Evolutionary conservation across 2,113 vertebrate species (phyloP).

Genomic region (Halichoeres trimaculatus): DNA sequence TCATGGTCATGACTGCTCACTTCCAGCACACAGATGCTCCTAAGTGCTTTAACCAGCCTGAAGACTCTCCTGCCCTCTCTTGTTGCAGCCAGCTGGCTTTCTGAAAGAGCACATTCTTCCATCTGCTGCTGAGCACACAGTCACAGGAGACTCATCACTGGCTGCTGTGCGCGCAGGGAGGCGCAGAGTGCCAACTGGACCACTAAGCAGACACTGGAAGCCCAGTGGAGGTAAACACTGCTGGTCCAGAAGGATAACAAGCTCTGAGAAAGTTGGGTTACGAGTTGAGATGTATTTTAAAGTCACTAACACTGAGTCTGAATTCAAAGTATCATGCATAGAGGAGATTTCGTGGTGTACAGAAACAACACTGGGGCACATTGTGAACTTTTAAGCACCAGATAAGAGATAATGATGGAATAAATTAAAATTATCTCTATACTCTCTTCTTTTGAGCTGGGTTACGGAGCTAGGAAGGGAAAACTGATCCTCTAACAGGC

Average conservation of each 20-base stretch:
- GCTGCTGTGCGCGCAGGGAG: conserved; percentile 26
- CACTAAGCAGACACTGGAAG: too few species aligned
- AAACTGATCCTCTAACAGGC: not conserved
- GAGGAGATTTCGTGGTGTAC: too few species aligned
- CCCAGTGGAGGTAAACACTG: conserved; percentile 26
- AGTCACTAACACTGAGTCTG: too few species aligned
- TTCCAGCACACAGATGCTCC: not conserved
- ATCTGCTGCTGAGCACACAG: conserved; percentile 49
- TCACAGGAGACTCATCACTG: conserved; percentile 54
- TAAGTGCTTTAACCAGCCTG: conserved; percentile 5
- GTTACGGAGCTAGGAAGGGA: not conserved
- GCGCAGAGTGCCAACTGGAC: conserved; percentile 31
- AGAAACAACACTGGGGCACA: too few species aligned
- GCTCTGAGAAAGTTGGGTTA: not conserved
- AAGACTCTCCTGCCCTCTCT: conserved; percentile 42
- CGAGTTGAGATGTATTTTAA: too few species aligned
- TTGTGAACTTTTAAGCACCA: too few species aligned
- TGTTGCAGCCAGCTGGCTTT: conserved; percentile 58
- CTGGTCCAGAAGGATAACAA: conserved; percentile 25
- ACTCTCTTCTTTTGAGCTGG: not conserved
- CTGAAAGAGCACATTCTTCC: conserved; percentile 70
- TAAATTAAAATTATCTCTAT: too few species aligned
- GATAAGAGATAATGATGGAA: too few species aligned
- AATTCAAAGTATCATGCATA: too few species aligned
- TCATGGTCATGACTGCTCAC: not conserved